Evolutionary conservation across 2,888 invertebrate species (phyloP).

Genomic region (Eustalomyia histrio): DNA sequence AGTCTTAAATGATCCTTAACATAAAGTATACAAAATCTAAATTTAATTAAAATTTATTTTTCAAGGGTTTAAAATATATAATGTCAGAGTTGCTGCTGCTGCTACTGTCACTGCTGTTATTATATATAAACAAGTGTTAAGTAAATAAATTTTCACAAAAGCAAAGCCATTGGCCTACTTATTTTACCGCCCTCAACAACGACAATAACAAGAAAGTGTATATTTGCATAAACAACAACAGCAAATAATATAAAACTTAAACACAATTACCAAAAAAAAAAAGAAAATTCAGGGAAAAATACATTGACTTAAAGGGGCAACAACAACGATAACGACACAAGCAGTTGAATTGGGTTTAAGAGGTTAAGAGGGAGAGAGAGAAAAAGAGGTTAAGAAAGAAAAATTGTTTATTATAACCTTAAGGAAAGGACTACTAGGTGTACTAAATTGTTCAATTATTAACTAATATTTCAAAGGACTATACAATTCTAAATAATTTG

Average conservation of each 20-base stretch:
- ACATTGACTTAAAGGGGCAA: neutral
- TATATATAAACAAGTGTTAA: neutral
- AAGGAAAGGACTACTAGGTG: no score
- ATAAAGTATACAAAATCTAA: slow-evolving; percentile 46
- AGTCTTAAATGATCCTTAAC: slow-evolving; percentile 47
- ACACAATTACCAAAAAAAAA: neutral
- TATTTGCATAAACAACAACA: neutral
- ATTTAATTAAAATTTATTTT: slow-evolving; percentile 61
- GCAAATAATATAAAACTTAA: neutral
- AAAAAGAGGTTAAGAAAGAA: neutral
- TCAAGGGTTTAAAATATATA: slow-evolving; percentile 34
- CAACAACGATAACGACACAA: no score
- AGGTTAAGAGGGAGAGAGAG: neutral
- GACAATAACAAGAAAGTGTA: neutral
- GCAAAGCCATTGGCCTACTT: slow-evolving; percentile 51
- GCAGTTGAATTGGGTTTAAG: neutral
- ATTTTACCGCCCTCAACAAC: slow-evolving; percentile 14
- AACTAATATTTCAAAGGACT: no score
- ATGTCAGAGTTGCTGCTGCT: neutral
- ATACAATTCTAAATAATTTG: no score
- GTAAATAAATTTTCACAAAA: slow-evolving; percentile 32
- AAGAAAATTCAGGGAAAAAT: neutral
- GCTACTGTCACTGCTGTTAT: neutral
- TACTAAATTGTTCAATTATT: no score
- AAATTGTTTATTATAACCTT: neutral